These are phyloP conservation scores for Cichlasoma orientale DNA, from an alignment of 2,797 vertebrate species.

Conservation along the genomic window DNA sequence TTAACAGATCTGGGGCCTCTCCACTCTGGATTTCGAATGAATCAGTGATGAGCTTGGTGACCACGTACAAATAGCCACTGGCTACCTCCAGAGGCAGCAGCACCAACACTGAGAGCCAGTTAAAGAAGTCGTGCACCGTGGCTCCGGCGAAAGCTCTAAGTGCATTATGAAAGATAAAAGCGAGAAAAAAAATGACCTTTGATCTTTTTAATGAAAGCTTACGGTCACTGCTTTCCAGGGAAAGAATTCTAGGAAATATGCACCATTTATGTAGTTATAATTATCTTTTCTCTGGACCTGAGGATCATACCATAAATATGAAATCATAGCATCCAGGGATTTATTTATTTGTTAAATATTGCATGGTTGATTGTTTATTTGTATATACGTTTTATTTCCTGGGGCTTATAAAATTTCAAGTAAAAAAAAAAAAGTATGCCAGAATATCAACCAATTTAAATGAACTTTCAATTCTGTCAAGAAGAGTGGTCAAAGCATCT, in stretches of 20 bases:
- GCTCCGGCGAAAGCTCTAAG: conserved; percentile 94
- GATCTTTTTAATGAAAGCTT: not conserved
- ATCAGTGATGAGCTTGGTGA: conserved; percentile 84
- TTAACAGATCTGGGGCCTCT: conserved; percentile 90
- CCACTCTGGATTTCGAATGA: conserved; percentile 89
- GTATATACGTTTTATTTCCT: not conserved
- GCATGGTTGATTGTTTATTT: not conserved
- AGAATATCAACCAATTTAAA: too few species aligned
- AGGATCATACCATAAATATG: not conserved
- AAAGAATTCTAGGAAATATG: not conserved
- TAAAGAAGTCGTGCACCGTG: conserved; percentile 97
- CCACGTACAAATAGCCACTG: conserved; percentile 84
- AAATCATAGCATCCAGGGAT: too few species aligned
- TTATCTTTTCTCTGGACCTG: not conserved
- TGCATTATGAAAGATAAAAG: not conserved
- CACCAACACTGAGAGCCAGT: conserved; percentile 93
- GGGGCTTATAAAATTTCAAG: not conserved
- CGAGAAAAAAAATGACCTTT: not conserved
- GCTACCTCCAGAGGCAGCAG: conserved; percentile 89
- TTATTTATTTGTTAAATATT: not conserved
- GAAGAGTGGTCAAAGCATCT: not conserved
- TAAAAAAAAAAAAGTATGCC: not conserved
- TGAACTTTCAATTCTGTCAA: too few species aligned
- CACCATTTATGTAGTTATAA: not conserved
- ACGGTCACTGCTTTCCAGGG: not conserved